Base-by-base conservation (phyloP, 2,888 invertebrate species). In the Eupithecia subfuscata region DNA sequence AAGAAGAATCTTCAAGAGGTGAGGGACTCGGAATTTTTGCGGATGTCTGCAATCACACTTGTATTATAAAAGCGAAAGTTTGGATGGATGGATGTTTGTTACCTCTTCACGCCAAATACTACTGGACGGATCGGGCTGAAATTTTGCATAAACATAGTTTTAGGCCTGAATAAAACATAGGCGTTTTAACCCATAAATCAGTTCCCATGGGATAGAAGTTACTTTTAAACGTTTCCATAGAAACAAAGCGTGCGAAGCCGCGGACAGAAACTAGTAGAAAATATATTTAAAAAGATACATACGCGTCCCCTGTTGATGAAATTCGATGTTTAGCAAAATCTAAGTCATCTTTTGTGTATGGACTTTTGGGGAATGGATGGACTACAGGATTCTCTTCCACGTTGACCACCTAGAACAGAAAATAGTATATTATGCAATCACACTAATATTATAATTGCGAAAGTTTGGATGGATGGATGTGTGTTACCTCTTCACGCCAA, bases 331-430 rank as follows among this genome's bases (percentile, higher is more conserved):
- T 80, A 0, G 86, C 84, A 22, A 74, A 80, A 0, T 56, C 70
- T 82, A 88, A 86, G 0, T 80, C 78, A 52, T 84, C 82, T 14
- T 85, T 85, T 8, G 82, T 83, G 71, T 87, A 91, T 0, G 90
- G 91, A 69, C 84, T 88, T 76, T 86, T 89, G 0, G 77, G 74
- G 30, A 77, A 82, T 34, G 70, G n/a, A 34, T 83, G 79, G 7
- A 71, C 69, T 3, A 75, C 67, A 9, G 83, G 83, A 65, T 89
- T 82, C n/a, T 89, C 90, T 75, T 90, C 86, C 2, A 92, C 89
- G 60, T 87, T 79, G 14, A 91, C 88, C 7, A 92, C 87, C 93
- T 92, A 81, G 12, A 60, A 71, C 6, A 56, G 12, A 69, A 70
- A 71, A 30, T 30, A 30, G 30, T 30, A 30, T 30, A 30, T 30